Evolutionary conservation across 2,888 invertebrate species (phyloP), one percentile per base, ranked within the genome.

Genomic region (Cosmia trapezina): DNA sequence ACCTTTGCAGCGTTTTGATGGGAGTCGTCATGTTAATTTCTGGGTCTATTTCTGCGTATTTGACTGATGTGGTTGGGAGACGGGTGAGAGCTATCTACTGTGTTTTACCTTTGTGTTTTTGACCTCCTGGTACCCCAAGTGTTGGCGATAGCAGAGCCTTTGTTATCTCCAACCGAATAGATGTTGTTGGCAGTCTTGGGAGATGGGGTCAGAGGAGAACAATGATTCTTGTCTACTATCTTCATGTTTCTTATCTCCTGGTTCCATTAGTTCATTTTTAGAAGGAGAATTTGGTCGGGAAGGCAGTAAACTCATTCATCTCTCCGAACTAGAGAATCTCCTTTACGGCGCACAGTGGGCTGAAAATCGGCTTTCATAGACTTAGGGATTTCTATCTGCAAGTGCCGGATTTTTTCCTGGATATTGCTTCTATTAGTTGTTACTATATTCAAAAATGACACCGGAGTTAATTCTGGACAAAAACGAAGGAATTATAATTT

Each of bases 41-140:
- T 9, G 86, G 86, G 0, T 28, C 88, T 4, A 43, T 83, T 4
- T 75, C 85, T 0, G 88, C 88, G 2, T 88, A 83, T 56, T 68
- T 88, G 76, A 86, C 80, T 80, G 89, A 88, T 78, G 6, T 76
- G 53, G 56, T 85, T 84, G 90, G 92, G 66, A 77, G 89, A 81
- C 84, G 86, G 87, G 83, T 87, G 33, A 83, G 80, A 12, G 22
- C 5, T 57, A 41, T 41, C 57, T 53, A 12, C 5, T 56, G 33
- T 43, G 6, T 49, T 66, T 37, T 37, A 37, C 8, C 4, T 68
- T 59, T 12, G 19, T 12, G 0, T 14, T 60, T 22, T 53, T 22
- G 53, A 53, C 22, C 6, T 53, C 22, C 22, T 53, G 22, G 53
- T 53, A 12, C 22, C 12, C 12, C 12, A 22, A 53, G 22, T 53